Base-by-base conservation (phyloP, 92 coral and sea anemone genomes). In the Umimayanthus kanabou region DNA sequence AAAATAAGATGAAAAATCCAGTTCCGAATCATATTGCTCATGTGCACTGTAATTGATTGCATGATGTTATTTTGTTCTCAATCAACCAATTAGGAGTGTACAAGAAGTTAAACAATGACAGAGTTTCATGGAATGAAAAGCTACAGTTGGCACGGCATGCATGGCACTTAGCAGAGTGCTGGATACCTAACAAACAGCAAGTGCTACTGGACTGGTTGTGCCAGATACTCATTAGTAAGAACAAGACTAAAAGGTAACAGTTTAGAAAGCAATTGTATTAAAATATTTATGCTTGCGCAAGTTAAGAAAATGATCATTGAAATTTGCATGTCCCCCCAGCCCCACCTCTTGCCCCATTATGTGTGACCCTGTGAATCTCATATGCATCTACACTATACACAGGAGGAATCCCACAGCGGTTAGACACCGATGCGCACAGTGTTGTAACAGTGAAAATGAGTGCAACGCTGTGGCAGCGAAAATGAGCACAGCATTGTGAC, bases 121-220 rank as follows among this genome's bases (percentile, higher is more conserved):
- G 86, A 81, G 67, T 91, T 28, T 40, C 90, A 22, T 91, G 91
- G 96, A 69, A 55, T 20, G 92, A 89, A 75, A 95, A 93, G 64
- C 23, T 95, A 30, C 80, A 80, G 45, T 57, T 93, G 66, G 98
- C 96, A 65, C 79, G 73, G 37, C 22, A 15, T 88, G 98, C 94
- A 0, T 95, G 98, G 98, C 81, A 86, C 72, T 88, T 88, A 20
- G 79, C 75, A 23, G 92, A 91, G 8, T 93, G 94, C 57, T 79
- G 90, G 82, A 91, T 95, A 76, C 98, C 98, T 26, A 95, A 95
- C 85, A 95, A 95, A 84, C 92, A 84, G 26, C 96, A 93, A 89
- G 96, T 95, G 47, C 74, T 95, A 55, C 84, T 95, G 65, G 94
- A 92, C 83, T 95, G 98, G 98, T 89, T 90, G 75, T 87, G 88